Percentiles rank a stretch among this genome's conserved stretches.
phyloP scores from a whole-genome alignment of 1,140 invertebrate genomes.

The Musca domestica region DNA sequence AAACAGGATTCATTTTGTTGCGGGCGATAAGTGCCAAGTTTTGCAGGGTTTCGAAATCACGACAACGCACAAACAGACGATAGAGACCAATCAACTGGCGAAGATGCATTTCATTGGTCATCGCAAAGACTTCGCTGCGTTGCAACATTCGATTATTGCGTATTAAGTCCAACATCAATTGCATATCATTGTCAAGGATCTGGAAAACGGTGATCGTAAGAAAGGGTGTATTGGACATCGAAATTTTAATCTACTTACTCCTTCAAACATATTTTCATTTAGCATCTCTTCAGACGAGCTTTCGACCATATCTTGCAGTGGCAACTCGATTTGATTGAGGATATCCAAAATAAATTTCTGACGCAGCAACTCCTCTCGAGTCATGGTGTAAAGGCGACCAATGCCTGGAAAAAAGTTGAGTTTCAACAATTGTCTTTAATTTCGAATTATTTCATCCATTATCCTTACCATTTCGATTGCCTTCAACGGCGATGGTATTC shows the following conservation, averaged over 20 bases:
- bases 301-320: neutral
- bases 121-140: conserved; percentile 30
- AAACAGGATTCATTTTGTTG: conserved; percentile 37
- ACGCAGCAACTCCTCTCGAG: conserved; percentile 16
- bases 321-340: conserved; percentile 5
- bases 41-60: conserved; percentile 39
- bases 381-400: neutral
- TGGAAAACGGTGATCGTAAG: neutral
- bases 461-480: neutral
- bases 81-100: conserved; percentile 28
- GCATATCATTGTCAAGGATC: conserved; percentile 30
- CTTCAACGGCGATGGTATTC: no score
- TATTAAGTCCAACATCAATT: conserved; percentile 35
- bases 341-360: conserved; percentile 27
- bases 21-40: conserved; percentile 38
- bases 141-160: conserved; percentile 37
- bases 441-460: no score
- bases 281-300: neutral
- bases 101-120: conserved; percentile 24
- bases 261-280: conserved; percentile 10
- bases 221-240: neutral
- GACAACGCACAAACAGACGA: conserved; percentile 34
- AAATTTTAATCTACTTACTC: neutral
- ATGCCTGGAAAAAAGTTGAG: neutral
- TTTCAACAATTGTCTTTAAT: neutral